phyloP scores from a whole-genome alignment of 2,113 vertebrate genomes.

The Callocephalon fimbriatum region DNA sequence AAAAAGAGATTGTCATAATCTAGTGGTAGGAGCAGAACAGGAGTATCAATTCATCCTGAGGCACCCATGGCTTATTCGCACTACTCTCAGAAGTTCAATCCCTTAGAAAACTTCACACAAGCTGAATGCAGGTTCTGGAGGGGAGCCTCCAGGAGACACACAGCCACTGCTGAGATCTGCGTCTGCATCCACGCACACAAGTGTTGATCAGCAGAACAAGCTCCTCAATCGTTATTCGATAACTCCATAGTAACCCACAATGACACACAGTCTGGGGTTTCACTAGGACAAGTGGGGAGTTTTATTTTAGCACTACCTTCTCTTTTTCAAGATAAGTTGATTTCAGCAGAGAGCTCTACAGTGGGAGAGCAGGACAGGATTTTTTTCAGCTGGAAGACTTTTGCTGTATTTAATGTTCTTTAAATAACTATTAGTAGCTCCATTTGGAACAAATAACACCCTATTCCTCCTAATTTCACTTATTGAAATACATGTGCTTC shows the following conservation, averaged over 20 bases:
- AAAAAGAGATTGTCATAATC: neutral
- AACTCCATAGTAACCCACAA: conserved; percentile 25
- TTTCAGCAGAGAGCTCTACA: neutral
- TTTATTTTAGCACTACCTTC: neutral
- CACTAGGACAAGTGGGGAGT: neutral
- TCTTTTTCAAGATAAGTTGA: neutral
- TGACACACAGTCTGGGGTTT: neutral
- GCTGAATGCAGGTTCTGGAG: neutral
- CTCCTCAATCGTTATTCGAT: conserved; percentile 7
- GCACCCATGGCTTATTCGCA: neutral
- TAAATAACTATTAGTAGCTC: neutral
- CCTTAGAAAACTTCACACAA: neutral
- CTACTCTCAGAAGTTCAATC: neutral
- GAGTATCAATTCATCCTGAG: neutral
- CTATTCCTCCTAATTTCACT: neutral
- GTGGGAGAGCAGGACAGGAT: rapidly evolving
- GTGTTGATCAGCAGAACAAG: conserved; percentile 16
- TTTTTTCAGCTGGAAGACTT: neutral
- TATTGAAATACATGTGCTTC: neutral
- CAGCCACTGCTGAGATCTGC: neutral
- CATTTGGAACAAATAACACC: neutral
- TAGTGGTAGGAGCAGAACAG: neutral
- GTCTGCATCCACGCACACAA: neutral
- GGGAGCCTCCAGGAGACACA: neutral
- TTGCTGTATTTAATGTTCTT: neutral